A percentile compares a stretch with the other conserved stretches of the same genome.
These are phyloP conservation scores for Coptodon rendalli DNA, from an alignment of 2,113 vertebrate species.

Conservation along the genomic window DNA sequence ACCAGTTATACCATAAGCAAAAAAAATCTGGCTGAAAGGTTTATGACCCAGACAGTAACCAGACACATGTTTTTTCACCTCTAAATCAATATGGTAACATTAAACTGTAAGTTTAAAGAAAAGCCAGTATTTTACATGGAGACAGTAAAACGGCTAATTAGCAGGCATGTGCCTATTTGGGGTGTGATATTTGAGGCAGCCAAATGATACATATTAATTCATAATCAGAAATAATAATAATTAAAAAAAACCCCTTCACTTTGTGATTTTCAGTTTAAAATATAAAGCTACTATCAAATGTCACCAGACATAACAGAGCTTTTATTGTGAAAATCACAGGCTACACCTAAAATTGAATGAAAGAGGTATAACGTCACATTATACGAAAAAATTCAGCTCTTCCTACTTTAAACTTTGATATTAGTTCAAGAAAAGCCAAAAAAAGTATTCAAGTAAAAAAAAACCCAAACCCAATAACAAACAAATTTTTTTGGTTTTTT, in stretches of 20 bases:
- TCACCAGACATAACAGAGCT: background rate
- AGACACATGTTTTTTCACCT: background rate
- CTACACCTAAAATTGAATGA: background rate
- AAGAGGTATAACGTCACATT: background rate
- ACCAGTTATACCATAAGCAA: background rate
- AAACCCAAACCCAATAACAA: background rate
- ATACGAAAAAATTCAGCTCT: fast-evolving
- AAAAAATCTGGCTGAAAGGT: background rate
- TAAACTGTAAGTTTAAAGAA: fast-evolving
- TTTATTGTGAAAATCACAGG: background rate
- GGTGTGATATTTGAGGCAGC: background rate
- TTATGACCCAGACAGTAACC: background rate
- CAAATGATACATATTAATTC: background rate
- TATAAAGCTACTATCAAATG: background rate
- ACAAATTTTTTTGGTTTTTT: background rate
- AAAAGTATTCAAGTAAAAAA: background rate
- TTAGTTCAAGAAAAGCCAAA: background rate
- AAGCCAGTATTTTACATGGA: background rate
- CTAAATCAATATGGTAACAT: background rate
- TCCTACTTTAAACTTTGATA: background rate
- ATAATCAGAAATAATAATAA: background rate
- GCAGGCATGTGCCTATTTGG: background rate
- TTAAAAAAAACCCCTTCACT: fast-evolving
- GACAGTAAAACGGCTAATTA: background rate
- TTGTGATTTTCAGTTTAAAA: background rate